phyloP scores from a whole-genome alignment of 2,113 vertebrate species.

The Coryphaenoides rupestris region DNA sequence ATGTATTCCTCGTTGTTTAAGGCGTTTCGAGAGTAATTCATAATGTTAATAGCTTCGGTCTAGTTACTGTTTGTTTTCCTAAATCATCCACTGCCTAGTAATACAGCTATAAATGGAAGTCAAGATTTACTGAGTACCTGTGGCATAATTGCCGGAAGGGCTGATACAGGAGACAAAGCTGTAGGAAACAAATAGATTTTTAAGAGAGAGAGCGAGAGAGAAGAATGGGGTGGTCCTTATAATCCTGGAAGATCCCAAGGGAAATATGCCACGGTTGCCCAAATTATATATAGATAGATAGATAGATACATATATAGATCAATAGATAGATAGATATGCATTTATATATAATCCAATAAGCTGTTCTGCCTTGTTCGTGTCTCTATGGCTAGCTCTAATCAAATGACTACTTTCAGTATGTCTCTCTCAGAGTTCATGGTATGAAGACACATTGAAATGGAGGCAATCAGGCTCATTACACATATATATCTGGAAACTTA shows the following conservation, averaged over 20 bases:
- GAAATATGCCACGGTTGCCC: background rate
- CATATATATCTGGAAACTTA: too few relatives aligned
- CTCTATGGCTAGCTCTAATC: too few relatives aligned
- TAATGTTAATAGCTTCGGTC: constrained; percentile 25
- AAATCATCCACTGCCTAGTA: constrained; percentile 34
- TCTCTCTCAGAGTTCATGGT: too few relatives aligned
- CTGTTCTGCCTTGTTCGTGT: too few relatives aligned
- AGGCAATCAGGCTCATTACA: too few relatives aligned
- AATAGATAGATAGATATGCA: too few relatives aligned
- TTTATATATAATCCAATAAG: too few relatives aligned
- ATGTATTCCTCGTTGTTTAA: constrained; percentile 17
- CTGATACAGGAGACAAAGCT: constrained; percentile 28
- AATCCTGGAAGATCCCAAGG: background rate
- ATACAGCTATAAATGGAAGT: constrained; percentile 1
- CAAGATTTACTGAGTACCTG: constrained; percentile 7
- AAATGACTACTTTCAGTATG: too few relatives aligned
- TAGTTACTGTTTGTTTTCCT: constrained; percentile 31
- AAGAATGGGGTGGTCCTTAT: background rate
- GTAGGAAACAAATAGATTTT: background rate
- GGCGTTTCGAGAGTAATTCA: constrained; percentile 34
- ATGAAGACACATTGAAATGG: too few relatives aligned
- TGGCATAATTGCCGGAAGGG: constrained; percentile 22
- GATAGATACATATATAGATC: too few relatives aligned
- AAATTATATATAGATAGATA: too few relatives aligned
- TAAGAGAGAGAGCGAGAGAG: background rate